phyloP scores from a whole-genome alignment of 2,113 vertebrate species.

The Atherinomorus stipes region DNA sequence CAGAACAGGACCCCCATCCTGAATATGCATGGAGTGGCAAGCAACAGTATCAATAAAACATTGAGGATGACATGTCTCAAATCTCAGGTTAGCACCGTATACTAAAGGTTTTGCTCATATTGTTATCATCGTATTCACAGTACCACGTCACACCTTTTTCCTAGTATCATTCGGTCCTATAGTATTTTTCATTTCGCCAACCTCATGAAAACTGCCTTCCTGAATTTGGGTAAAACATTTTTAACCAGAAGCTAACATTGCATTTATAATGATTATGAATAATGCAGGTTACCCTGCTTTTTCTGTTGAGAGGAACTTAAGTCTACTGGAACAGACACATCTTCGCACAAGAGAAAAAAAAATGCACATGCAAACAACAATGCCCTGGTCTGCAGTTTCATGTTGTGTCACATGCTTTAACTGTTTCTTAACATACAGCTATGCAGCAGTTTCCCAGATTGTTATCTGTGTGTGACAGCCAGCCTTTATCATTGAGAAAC shows the following conservation, averaged over 20 bases:
- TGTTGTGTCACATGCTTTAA: neutral
- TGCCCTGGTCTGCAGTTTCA: neutral
- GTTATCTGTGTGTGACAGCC: neutral
- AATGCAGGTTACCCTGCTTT: too few species aligned
- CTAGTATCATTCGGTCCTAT: too few species aligned
- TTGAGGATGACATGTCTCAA: too few species aligned
- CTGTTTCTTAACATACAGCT: neutral
- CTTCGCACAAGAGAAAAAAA: too few species aligned
- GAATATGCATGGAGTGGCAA: too few species aligned
- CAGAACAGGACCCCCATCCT: too few species aligned
- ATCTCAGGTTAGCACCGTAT: too few species aligned
- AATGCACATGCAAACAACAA: neutral
- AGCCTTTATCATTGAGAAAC: neutral
- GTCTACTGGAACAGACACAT: neutral
- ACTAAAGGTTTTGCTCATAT: too few species aligned
- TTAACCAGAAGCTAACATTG: neutral
- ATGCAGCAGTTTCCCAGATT: neutral
- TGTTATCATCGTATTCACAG: too few species aligned
- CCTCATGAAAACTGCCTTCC: neutral
- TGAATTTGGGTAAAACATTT: neutral
- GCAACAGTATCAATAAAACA: too few species aligned
- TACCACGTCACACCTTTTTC: too few species aligned
- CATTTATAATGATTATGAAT: neutral
- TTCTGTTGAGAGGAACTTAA: neutral
- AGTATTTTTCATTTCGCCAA: neutral